Evolutionary conservation across 37 sponge, comb jelly and placozoan species (phyloP), one percentile per base, ranked within the genome.

Genomic region (Lycopodina hypogea): DNA sequence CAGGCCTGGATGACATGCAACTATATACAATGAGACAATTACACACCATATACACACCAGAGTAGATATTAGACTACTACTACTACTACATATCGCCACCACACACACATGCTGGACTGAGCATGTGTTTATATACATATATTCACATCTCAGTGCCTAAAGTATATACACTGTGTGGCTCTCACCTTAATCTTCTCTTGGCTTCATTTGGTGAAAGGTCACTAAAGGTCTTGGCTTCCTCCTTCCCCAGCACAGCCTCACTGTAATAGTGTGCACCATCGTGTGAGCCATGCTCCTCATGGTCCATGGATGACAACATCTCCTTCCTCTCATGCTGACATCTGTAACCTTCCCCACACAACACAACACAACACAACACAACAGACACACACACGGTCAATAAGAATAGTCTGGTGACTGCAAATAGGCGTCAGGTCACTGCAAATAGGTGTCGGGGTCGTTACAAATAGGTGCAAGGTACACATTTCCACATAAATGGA

Each of bases 221-320:
- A 24, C 81, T 78, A 56, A 96, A 94, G 53, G 81, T 75, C 63
- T 91, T 81, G n/a, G 92, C 96, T 59, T 69, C 60, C 17, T 93
- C 97, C 68, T 91, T 86, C 0, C 97, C 97, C 45, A 96, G 87
- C 73, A 96, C 93, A 0, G 94, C 97, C 51, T 96, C 94, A 62
- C 93, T 94, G 60, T 96, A 94, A 53, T 83, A 96, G 38, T 90
- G 75, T 33, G 77, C 38, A n/a, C n/a, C n/a, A 38, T 88, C 81
- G 78, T 95, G 95, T 40, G 68, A 76, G n/a, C 33, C 78, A 2
- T 28, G 63, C 0, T 63, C 11, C 41, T 75, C 83, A 72, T 92
- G 92, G 14, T 87, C 84, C 21, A 64, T 56, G 32, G 79, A 81
- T 0, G 89, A 87, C 48, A 45, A 45, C 35, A 87, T 83, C 23